Evolutionary conservation across 2,888 invertebrate genomes (phyloP), one percentile per base, ranked within the genome.

Genomic region (Criorhina ranunculi): DNA sequence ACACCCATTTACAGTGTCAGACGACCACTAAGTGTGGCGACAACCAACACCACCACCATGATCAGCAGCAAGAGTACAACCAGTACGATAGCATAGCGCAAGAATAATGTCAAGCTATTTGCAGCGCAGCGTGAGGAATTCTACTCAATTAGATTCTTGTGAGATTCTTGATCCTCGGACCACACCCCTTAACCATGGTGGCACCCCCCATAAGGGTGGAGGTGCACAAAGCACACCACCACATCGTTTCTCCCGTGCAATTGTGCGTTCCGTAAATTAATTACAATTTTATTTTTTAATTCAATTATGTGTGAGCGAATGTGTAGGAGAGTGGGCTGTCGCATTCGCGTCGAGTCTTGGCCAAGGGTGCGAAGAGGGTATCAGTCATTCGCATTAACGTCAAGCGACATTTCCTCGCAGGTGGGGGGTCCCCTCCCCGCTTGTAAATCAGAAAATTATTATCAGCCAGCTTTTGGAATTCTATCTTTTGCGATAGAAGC

Each of bases 221-320:
- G 31, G 40, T 4, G 24, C 24, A 3, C 17, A 2, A 42, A 33
- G 17, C 44, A 15, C 24, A 24, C 33, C 17, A 8, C 29, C 24
- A 8, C 1, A 75, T 80, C 64, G 33, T 62, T 19, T 40, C 59
- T 46, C 29, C 59, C 31, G 37, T 66, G 51, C 79, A 76, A 80
- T 77, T 81, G 82, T 83, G 82, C 79, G 83, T 85, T 79, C 73
- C 64, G 70, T 64, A 69, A 75, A 80, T 69, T 69, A 80, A 85
- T 80, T 79, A 59, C 55, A 29, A 29, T 67, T 53, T 60, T 59
- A 24, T 42, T 42, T 66, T 62, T 37, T 69, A 76, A 55, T 62
- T 66, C 40, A 42, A 42, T 59, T 59, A 53, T 67, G 60, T 75
- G 79, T 19, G 37, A 66, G 46, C 9, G 24, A 11, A n/a, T n/a